A percentile compares a stretch with the other conserved stretches of the same genome.
Conservation (phyloP, 2,888 invertebrate genomes). For the Cantharis nigra region DNA sequence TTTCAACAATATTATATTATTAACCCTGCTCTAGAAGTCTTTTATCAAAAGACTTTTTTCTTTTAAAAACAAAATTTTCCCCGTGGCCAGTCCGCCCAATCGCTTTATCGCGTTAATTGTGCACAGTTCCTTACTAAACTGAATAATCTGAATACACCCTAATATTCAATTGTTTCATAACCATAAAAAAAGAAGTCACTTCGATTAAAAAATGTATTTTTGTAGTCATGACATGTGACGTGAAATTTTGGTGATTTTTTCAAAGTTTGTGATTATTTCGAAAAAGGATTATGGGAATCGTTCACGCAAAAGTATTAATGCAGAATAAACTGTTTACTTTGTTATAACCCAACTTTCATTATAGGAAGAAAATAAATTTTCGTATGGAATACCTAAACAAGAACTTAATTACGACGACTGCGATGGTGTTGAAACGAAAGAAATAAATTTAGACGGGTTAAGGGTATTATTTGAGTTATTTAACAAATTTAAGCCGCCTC, state of each 20-base stretch:
- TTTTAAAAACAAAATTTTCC: no score
- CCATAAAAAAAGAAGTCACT: background rate
- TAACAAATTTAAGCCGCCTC: background rate
- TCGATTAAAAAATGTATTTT: background rate
- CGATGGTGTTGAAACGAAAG: constrained; percentile 45
- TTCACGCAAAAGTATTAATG: constrained; percentile 54
- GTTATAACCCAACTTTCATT: constrained; percentile 40
- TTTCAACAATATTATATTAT: no score
- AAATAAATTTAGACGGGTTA: constrained; percentile 61
- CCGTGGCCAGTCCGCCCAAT: no score
- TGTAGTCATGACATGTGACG: constrained; percentile 18
- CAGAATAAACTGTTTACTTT: constrained; percentile 28
- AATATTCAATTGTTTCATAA: background rate
- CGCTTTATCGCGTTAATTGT: no score
- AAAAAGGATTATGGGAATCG: constrained; percentile 51
- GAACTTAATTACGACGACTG: constrained; percentile 40
- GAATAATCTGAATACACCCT: background rate
- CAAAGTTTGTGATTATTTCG: constrained; percentile 11
- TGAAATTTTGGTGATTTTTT: constrained; percentile 25
- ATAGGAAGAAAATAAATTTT: constrained; percentile 32
- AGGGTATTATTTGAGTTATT: constrained; percentile 49
- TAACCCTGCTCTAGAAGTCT: no score
- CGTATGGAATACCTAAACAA: constrained; percentile 29
- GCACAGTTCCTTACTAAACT: background rate
- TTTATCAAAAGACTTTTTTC: no score